Evolutionary conservation across 2,888 invertebrate species (phyloP).

Genomic region (Chromoteleia sp.): DNA sequence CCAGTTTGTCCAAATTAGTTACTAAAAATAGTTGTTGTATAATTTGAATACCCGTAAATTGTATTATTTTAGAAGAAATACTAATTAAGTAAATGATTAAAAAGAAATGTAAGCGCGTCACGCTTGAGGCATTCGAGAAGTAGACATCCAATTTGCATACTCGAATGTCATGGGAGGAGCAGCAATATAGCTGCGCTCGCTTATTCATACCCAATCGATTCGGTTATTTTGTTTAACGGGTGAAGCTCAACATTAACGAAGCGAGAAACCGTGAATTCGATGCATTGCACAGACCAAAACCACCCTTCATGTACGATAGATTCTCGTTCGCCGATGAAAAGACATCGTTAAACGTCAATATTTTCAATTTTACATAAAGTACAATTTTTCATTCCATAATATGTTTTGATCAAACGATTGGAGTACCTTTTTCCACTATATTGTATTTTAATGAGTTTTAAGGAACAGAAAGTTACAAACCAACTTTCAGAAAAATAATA

Average conservation of each 20-base stretch:
- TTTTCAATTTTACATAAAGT: too few species aligned
- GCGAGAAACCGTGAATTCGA: constrained; percentile 58
- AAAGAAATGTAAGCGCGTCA: constrained; percentile 62
- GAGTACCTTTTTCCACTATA: too few species aligned
- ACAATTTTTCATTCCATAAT: too few species aligned
- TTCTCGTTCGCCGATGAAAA: constrained; percentile 18
- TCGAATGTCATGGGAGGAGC: constrained; percentile 73
- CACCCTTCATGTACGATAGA: constrained; percentile 30
- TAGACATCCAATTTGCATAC: constrained; percentile 78
- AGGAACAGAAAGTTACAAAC: too few species aligned
- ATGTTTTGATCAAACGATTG: too few species aligned
- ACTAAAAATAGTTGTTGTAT: constrained; percentile 21
- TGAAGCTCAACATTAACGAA: constrained; percentile 51
- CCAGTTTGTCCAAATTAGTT: constrained; percentile 20
- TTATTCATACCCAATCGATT: constrained; percentile 76
- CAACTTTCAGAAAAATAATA: too few species aligned
- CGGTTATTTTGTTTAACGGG: constrained; percentile 69
- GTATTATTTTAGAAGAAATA: constrained; percentile 52
- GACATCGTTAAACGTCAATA: too few species aligned
- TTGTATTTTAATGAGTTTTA: too few species aligned
- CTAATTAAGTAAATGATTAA: constrained; percentile 63
- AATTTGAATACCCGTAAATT: constrained; percentile 41
- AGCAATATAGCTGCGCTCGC: constrained; percentile 71
- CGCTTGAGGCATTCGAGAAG: constrained; percentile 71
- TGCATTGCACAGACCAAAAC: constrained; percentile 15